Evolutionary conservation across 2,888 invertebrate genomes (phyloP).

Genomic region (Drosophila acutilabella): DNA sequence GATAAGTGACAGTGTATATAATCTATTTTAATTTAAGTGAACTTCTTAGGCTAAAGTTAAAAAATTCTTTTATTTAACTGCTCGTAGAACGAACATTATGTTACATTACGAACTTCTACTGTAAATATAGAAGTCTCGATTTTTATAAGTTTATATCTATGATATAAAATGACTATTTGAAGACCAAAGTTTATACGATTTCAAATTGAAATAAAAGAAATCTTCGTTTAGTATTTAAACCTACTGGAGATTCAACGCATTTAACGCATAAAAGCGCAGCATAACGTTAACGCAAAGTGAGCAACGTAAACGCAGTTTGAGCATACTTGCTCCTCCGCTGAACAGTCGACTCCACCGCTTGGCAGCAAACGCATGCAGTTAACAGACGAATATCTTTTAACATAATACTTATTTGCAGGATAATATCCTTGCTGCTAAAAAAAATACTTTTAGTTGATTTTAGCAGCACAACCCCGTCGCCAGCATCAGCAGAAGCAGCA

Average conservation of each 20-base stretch:
- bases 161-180: no score
- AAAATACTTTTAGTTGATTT: slow-evolving; percentile 71
- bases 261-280: slow-evolving; percentile 2
- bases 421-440: slow-evolving; percentile 50
- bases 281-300: slow-evolving; percentile 23
- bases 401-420: slow-evolving; percentile 45
- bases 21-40: background rate
- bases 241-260: background rate
- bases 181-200: no score
- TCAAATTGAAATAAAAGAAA: background rate
- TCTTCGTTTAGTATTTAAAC: background rate
- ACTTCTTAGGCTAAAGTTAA: background rate
- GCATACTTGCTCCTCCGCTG: slow-evolving; percentile 5
- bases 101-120: background rate
- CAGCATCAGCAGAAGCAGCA: slow-evolving; percentile 55
- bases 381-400: slow-evolving; percentile 20
- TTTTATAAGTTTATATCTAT: no score
- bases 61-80: background rate
- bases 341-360: slow-evolving; percentile 20
- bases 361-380: slow-evolving; percentile 19
- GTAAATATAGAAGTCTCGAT: no score
- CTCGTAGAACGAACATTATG: background rate
- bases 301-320: slow-evolving; percentile 11
- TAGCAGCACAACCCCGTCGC: slow-evolving; percentile 73
- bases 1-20: background rate